Evolutionary conservation across 2,113 vertebrate species (phyloP), one percentile per base, ranked within the genome.

Genomic region (Megalops atlanticus): DNA sequence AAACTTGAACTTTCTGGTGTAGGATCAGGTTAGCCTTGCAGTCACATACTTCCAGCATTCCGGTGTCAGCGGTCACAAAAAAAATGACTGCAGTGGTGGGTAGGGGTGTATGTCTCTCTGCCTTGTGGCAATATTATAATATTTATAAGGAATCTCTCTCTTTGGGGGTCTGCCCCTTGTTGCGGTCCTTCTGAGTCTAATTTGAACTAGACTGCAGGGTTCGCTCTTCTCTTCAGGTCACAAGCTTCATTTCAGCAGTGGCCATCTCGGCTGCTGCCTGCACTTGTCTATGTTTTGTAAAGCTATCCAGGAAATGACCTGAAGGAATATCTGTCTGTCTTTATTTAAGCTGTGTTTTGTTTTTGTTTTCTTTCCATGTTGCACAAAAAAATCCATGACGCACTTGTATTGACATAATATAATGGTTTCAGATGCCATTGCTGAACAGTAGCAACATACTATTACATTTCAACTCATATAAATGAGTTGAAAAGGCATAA

Each of bases 351-450:
- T 86, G 84, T 80, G 78, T 85, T 83, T 82, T 81, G 52, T 77
- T 36, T 84, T 33, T 84, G 81, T 88, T 71, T 38, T 49, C 71
- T 82, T 84, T 58, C 81, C 89, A 84, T 87, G 85, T 93, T 93
- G 92, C 92, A 94, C 91, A 93, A 86, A n/a, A 86, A 80, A 76
- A 79, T 87, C 84, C 83, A 85, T 71, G 84, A 73, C 64, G 91
- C 92, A 95, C 92, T 93, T 92, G 82, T 87, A 81, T 86, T 71
- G 58, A 87, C 43, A 64, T 35, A 18, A 77, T 21, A 6, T 0
- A 68, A 68, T 73, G 38, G 38, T 40, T 73, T 40, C 41, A 79
- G 47, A 35, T 14, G 33, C 40, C 36, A 40, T 47, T 79, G 58
- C 41, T 38, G 21, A 68, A 35, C 49, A 35, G 31, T 47, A 72